Evolutionary conservation across 92 coral and sea anemone genomes (phyloP).

Genomic region (Umimayanthus kanabou): DNA sequence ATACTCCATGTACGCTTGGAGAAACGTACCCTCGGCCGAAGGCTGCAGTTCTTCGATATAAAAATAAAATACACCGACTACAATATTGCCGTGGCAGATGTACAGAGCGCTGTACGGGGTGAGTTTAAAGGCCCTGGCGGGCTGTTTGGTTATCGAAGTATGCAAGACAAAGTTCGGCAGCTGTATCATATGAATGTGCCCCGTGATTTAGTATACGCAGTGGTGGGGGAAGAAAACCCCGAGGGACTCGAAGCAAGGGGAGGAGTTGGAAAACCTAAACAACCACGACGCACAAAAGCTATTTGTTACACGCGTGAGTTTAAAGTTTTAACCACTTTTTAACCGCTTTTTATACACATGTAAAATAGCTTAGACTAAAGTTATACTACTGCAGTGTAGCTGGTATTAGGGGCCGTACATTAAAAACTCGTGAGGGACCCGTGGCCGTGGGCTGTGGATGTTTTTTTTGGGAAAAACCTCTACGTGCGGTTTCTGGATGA

Average conservation of each 20-base stretch:
- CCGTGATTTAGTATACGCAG: slow-evolving; percentile 30
- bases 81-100: not conserved
- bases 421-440: not conserved
- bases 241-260: slow-evolving; percentile 37
- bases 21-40: not conserved
- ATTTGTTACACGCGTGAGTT: slow-evolving; percentile 40
- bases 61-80: slow-evolving; percentile 32
- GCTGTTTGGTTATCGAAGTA: slow-evolving; percentile 41
- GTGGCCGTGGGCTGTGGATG: not conserved
- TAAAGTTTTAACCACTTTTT: slow-evolving; percentile 25
- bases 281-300: slow-evolving; percentile 21
- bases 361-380: slow-evolving; percentile 3
- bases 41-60: not conserved
- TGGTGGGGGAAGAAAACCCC: slow-evolving; percentile 11
- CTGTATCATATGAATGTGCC: slow-evolving; percentile 14
- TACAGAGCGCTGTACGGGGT: slow-evolving; percentile 19
- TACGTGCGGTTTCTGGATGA: slow-evolving; percentile 9
- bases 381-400: slow-evolving; percentile 4
- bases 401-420: slow-evolving; percentile 2
- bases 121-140: slow-evolving; percentile 40
- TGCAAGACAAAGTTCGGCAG: slow-evolving; percentile 36
- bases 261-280: slow-evolving; percentile 32
- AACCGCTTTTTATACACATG: not conserved
- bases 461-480: not conserved
- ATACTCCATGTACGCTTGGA: slow-evolving; percentile 12